Evolutionary conservation across 1,140 invertebrate species (phyloP).

Genomic region (Hirudo medicinalis): DNA sequence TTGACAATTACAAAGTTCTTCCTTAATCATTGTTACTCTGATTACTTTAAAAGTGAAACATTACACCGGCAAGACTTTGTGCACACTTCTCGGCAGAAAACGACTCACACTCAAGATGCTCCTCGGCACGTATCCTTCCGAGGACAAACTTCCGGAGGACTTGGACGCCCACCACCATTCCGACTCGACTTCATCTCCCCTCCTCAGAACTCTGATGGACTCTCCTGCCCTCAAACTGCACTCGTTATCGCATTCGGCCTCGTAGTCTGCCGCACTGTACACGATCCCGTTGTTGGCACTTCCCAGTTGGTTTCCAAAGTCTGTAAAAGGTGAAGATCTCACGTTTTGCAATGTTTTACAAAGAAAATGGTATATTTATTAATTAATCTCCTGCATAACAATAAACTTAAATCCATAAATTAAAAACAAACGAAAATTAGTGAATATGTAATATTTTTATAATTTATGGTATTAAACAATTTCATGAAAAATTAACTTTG

Average conservation of each 20-base stretch:
- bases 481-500: neutral
- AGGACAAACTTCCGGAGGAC: neutral
- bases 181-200: conserved; percentile 13
- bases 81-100: neutral
- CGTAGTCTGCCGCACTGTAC: neutral
- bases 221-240: neutral
- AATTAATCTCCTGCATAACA: too few relatives aligned
- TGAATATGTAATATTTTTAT: too few relatives aligned
- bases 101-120: neutral
- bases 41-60: neutral
- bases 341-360: too few relatives aligned
- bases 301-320: conserved; percentile 5
- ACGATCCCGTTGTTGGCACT: conserved; percentile 9
- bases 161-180: conserved; percentile 14
- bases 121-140: conserved; percentile 1
- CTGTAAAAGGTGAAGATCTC: neutral
- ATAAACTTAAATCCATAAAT: too few relatives aligned
- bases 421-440: neutral
- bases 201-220: conserved; percentile 1
- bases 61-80: neutral
- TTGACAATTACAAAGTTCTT: too few relatives aligned
- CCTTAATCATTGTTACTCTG: neutral
- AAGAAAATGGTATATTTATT: too few relatives aligned
- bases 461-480: neutral
- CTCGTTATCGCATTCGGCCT: neutral